Percentiles rank a stretch among this genome's conserved stretches.
phyloP scores from a whole-genome alignment of 2,888 invertebrate species.

The Cheilosia impressa region DNA sequence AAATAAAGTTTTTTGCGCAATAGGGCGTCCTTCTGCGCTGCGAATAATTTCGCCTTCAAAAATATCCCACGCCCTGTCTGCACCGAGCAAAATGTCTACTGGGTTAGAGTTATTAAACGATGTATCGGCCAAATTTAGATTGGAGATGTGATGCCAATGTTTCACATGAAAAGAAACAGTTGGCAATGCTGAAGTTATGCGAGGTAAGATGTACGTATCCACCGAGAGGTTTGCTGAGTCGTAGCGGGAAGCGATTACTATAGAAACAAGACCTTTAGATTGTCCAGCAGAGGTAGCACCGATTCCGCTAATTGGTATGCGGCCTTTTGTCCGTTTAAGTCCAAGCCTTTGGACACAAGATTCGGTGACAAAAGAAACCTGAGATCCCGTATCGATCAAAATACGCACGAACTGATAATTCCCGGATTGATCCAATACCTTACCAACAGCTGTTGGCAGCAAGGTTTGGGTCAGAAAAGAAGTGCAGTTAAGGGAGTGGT shows the following conservation, averaged over 20 bases:
- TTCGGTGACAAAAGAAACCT: constrained; percentile 18
- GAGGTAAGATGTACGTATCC: constrained; percentile 25
- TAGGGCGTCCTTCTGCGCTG: constrained; percentile 8
- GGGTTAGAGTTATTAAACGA: neutral
- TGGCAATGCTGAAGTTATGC: neutral
- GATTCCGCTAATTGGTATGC: constrained; percentile 41
- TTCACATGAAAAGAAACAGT: constrained; percentile 19
- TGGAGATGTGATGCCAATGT: constrained; percentile 32
- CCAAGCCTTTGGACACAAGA: constrained; percentile 11
- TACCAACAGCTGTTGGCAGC: constrained; percentile 1
- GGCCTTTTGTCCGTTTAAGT: neutral
- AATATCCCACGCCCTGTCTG: constrained; percentile 23
- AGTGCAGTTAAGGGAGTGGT: too few species aligned
- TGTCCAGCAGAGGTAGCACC: constrained; percentile 11
- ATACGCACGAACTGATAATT: neutral
- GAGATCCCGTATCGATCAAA: constrained; percentile 19
- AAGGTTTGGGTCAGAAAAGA: too few species aligned
- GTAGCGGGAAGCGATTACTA: constrained; percentile 3
- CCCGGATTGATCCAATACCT: neutral
- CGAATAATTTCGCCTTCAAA: constrained; percentile 1
- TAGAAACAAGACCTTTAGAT: constrained; percentile 20
- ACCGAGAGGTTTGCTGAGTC: constrained; percentile 21
- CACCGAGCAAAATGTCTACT: constrained; percentile 32
- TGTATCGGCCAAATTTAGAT: constrained; percentile 22
- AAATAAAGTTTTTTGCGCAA: constrained; percentile 30